phyloP scores from a whole-genome alignment of 2,113 vertebrate species.

The Prunella fulvescens region DNA sequence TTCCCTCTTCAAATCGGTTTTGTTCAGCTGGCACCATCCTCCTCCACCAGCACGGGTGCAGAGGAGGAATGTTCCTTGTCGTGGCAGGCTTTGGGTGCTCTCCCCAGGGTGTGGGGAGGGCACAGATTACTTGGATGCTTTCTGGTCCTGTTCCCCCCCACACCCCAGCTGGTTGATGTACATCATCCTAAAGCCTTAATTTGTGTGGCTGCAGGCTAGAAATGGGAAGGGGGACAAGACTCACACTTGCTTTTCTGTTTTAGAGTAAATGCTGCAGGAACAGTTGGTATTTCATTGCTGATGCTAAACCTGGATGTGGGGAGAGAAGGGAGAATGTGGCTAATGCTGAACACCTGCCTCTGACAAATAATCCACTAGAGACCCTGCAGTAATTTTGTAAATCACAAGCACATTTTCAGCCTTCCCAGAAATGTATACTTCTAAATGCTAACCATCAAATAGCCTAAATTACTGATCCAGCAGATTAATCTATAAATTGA shows the following conservation, averaged over 20 bases:
- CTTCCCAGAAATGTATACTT: neutral
- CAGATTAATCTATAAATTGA: neutral
- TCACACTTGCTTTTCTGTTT: neutral
- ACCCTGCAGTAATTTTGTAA: neutral
- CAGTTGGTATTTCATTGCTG: neutral
- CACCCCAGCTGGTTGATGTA: neutral
- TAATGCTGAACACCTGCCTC: neutral
- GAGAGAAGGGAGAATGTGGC: neutral
- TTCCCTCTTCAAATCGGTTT: neutral
- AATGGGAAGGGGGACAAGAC: neutral
- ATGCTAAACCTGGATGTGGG: neutral
- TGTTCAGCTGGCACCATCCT: neutral
- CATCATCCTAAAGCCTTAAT: neutral
- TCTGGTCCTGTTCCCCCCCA: neutral
- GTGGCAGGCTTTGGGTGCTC: neutral
- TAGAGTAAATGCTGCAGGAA: neutral
- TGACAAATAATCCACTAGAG: neutral
- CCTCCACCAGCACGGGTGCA: neutral
- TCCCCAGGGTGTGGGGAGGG: neutral
- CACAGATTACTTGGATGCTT: neutral
- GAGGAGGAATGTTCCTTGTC: neutral
- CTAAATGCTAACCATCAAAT: neutral
- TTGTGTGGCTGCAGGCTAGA: neutral
- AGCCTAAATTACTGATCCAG: neutral
- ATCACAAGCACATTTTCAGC: conserved; percentile 10